Conservation (phyloP, 2,113 vertebrate genomes). For the Bambusicola thoracicus region DNA sequence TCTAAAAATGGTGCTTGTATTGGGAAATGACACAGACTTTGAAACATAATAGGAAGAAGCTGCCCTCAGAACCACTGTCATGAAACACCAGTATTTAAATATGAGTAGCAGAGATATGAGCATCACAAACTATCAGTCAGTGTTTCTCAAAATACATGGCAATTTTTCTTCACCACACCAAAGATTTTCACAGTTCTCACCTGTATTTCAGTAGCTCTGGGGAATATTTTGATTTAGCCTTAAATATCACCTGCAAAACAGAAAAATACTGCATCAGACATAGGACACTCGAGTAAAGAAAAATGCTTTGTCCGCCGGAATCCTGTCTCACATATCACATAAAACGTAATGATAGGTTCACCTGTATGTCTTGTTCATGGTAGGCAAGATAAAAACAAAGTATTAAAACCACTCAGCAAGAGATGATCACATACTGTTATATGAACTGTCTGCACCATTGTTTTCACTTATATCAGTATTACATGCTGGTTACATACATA, state of each 20-base stretch:
- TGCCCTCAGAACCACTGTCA: background rate
- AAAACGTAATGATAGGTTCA: background rate
- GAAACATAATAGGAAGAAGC: background rate
- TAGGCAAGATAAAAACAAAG: background rate
- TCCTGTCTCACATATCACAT: background rate
- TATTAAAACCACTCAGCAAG: background rate
- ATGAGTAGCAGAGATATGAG: background rate
- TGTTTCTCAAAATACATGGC: background rate
- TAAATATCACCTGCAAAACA: conserved; percentile 90
- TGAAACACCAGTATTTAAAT: background rate
- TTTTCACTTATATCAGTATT: background rate
- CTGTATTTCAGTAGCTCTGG: conserved; percentile 92
- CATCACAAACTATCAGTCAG: background rate
- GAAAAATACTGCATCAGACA: conserved; percentile 7
- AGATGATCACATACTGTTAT: fast-evolving
- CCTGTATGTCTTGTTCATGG: background rate
- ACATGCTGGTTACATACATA: no score
- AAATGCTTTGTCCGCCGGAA: background rate
- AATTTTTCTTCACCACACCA: background rate
- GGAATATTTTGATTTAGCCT: conserved; percentile 93
- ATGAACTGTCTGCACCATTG: background rate
- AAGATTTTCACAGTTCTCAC: conserved; percentile 70
- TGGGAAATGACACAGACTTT: background rate
- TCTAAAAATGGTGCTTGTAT: background rate
- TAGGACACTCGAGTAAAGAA: background rate